Evolutionary conservation across 2,113 vertebrate genomes (phyloP).

Genomic region (Seriola quinqueradiata): DNA sequence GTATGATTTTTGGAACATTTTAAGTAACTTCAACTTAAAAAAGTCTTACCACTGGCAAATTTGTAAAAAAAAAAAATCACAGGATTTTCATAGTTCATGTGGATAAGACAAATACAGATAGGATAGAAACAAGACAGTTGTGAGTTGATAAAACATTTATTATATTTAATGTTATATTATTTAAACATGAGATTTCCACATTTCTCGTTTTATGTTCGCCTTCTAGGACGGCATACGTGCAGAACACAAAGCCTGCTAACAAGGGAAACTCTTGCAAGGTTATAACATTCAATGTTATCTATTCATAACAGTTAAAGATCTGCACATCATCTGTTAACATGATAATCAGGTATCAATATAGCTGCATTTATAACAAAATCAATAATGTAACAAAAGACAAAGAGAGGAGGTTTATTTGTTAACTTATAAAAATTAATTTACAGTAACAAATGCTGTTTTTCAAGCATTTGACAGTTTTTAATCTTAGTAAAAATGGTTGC

Average conservation of each 20-base stretch:
- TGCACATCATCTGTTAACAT: slow-evolving; percentile 75
- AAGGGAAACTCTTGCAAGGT: slow-evolving; percentile 61
- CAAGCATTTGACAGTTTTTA: slow-evolving; percentile 67
- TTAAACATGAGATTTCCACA: slow-evolving; percentile 68
- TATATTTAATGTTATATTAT: slow-evolving; percentile 78
- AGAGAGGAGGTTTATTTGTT: slow-evolving; percentile 76
- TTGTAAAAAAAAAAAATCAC: neutral
- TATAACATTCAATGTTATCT: slow-evolving; percentile 77
- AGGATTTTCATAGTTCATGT: neutral
- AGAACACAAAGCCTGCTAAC: slow-evolving; percentile 73
- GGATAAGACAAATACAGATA: neutral
- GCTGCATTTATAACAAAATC: slow-evolving; percentile 80
- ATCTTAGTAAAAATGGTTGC: slow-evolving; percentile 60
- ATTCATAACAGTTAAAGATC: slow-evolving; percentile 63
- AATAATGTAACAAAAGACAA: slow-evolving; percentile 72
- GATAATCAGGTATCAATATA: slow-evolving; percentile 70
- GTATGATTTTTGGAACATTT: neutral
- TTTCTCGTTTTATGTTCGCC: slow-evolving; percentile 49
- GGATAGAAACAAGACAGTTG: slow-evolving; percentile 15
- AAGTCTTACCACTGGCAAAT: neutral
- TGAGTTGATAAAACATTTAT: slow-evolving; percentile 78
- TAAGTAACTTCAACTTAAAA: neutral
- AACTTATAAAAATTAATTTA: slow-evolving; percentile 84
- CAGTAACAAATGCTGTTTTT: slow-evolving; percentile 78
- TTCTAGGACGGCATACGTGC: slow-evolving; percentile 67